Base-by-base conservation (phyloP, 2,888 invertebrate genomes). In the Oscheius myriophilus region DNA sequence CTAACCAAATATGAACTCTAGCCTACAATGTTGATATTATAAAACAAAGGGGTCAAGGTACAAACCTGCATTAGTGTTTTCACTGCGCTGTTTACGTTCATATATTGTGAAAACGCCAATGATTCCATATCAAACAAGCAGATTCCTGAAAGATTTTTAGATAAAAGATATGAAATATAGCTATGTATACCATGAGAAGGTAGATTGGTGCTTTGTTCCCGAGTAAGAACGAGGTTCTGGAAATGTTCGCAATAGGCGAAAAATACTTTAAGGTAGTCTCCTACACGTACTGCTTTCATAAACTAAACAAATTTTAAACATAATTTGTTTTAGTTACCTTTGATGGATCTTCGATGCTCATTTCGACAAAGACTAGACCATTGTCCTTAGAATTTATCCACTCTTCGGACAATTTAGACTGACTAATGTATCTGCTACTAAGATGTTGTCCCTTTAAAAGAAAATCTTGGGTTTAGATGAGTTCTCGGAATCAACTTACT, bases 211-310 rank as follows among this genome's bases (percentile, higher is more conserved):
- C 21, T 18, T 49, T 55, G 54, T 43, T 72, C 71, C 53, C 64
- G 59, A 55, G 66, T 62, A 4, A 72, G 66, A 26, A 72, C 66
- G 49, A 72, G 26, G 41, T 72, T 68, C 18, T 66, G 71, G 61
- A 72, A 72, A 53, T 72, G 69, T 39, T 72, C 71, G 51, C 71
- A 72, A 3, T 63, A 72, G 21, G 57, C 64, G 62, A 72, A 72
- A 57, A 72, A 72, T 0, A 64, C 63, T 14, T 52, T 43, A 11
- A 72, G 66, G 42, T 72, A 72, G 1, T 64, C 61, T 9, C 71
- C 71, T 4, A 72, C 69, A 25, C 52, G 49, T 11, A 72, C 66
- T 1, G 69, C 59, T 61, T 72, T 72, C 71, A 72, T 69, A 64
- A 72, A 72, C 71, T 72, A 41, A 1, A 61, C 6, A 33, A 23